phyloP scores from a whole-genome alignment of 2,113 vertebrate genomes.

The Pelobates fuscus region DNA sequence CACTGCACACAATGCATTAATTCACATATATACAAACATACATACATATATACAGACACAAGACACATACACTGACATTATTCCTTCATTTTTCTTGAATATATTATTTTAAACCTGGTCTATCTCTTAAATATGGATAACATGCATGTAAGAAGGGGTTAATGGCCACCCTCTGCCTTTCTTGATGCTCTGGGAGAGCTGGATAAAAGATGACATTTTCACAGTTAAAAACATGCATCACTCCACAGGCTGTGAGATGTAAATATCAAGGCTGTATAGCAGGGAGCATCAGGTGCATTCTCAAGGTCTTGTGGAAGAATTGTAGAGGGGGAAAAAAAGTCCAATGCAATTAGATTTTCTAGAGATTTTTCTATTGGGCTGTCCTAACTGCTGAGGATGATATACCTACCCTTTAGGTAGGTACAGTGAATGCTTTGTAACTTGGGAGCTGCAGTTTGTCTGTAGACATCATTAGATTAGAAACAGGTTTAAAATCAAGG shows the following conservation, averaged over 20 bases:
- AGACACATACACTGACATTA: too few species aligned
- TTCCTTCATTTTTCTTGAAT: too few species aligned
- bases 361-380: too few species aligned
- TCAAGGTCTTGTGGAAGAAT: neutral
- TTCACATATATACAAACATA: neutral
- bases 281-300: slow-evolving; percentile 31
- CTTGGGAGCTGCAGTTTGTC: neutral
- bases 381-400: neutral
- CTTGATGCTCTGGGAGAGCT: too few species aligned
- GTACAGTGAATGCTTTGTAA: neutral
- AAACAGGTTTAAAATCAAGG: too few species aligned
- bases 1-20: neutral
- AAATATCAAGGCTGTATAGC: neutral
- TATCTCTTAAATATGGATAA: too few species aligned
- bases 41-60: neutral
- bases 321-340: neutral
- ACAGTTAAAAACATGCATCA: neutral
- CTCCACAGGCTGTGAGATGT: neutral
- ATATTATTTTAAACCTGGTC: too few species aligned
- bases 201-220: neutral
- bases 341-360: neutral
- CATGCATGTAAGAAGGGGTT: too few species aligned
- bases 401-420: neutral
- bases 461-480: neutral
- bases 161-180: too few species aligned